These are phyloP conservation scores for Hyalella azteca DNA, from an alignment of 2,888 invertebrate species.

Conservation along the genomic window DNA sequence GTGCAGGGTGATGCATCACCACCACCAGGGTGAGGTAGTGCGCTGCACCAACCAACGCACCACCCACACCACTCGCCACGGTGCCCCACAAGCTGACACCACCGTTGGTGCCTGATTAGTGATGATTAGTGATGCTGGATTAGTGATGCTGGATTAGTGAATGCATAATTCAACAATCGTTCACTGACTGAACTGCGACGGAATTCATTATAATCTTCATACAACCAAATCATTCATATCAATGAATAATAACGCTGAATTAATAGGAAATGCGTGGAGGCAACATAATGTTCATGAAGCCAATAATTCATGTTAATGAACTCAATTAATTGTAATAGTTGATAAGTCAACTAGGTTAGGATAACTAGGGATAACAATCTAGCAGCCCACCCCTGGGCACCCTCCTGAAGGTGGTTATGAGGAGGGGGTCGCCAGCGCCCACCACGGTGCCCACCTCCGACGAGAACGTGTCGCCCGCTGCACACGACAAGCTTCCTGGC, in stretches of 20 bases:
- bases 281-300: too few species aligned
- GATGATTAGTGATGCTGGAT: not conserved
- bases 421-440: slow-evolving; percentile 72
- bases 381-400: slow-evolving; percentile 73
- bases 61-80: slow-evolving; percentile 71
- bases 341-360: not conserved
- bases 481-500: slow-evolving; percentile 80
- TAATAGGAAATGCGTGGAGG: too few species aligned
- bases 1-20: slow-evolving; percentile 64
- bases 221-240: too few species aligned
- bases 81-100: slow-evolving; percentile 73
- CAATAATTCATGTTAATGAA: too few species aligned
- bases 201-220: too few species aligned
- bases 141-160: not conserved
- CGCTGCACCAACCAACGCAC: slow-evolving; percentile 73
- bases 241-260: too few species aligned
- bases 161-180: not conserved
- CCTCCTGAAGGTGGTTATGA: slow-evolving; percentile 75
- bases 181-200: not conserved
- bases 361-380: not conserved
- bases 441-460: slow-evolving; percentile 84
- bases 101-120: slow-evolving; percentile 79
- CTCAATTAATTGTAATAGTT: too few species aligned
- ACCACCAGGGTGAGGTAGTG: slow-evolving; percentile 74
- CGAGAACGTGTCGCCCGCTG: slow-evolving; percentile 89